Conservation (phyloP, 2,113 vertebrate genomes). For the Anguilla japonica region DNA sequence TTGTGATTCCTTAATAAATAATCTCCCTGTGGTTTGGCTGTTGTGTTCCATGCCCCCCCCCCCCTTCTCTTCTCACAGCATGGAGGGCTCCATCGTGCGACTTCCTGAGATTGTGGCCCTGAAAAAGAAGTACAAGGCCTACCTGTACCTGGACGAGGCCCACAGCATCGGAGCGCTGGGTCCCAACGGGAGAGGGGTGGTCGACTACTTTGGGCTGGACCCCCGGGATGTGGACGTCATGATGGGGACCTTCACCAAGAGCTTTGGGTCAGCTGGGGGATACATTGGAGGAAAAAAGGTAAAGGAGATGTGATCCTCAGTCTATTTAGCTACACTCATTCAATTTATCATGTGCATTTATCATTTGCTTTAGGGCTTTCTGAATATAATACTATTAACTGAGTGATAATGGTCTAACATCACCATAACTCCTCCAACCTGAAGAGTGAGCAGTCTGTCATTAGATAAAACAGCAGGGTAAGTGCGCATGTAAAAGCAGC, state of each 20-base stretch:
- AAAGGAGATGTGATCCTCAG: conserved; percentile 32
- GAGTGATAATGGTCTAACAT: no score
- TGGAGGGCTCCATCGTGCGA: conserved; percentile 94
- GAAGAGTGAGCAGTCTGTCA: no score
- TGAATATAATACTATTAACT: no score
- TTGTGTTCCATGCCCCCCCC: no score
- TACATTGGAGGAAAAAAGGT: conserved; percentile 93
- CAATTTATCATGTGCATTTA: background rate
- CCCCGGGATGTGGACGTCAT: conserved; percentile 89
- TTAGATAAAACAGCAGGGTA: no score
- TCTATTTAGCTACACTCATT: background rate
- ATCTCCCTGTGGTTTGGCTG: no score
- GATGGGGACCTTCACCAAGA: conserved; percentile 98
- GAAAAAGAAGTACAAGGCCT: conserved; percentile 93
- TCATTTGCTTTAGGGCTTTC: background rate
- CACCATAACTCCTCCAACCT: no score
- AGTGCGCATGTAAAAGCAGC: no score
- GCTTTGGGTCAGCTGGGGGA: conserved; percentile 89
- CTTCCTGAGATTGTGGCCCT: conserved; percentile 91
- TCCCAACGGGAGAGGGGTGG: conserved; percentile 81
- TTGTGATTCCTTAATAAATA: no score
- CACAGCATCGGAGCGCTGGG: conserved; percentile 95
- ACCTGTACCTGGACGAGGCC: conserved; percentile 93
- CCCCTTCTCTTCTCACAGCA: conserved; percentile 63
- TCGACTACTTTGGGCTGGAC: conserved; percentile 88